Percentiles rank a stretch among this genome's conserved stretches.
Evolutionary conservation across 2,888 invertebrate genomes (phyloP).

Genomic region (Campoplex capitator): DNA sequence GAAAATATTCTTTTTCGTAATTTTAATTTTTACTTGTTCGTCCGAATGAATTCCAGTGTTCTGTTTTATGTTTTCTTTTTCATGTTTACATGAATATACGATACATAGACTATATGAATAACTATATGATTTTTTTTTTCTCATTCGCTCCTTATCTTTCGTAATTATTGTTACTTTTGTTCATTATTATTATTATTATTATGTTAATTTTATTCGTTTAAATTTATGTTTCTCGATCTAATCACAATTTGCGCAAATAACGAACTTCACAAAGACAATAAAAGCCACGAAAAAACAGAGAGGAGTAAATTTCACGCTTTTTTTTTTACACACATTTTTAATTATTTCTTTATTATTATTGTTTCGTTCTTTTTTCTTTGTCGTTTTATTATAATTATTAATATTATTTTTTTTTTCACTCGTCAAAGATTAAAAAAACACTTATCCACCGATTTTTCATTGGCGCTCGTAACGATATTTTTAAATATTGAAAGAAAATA

Average conservation of each 20-base stretch:
- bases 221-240: slow-evolving; percentile 59
- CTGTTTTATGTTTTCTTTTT: slow-evolving; percentile 56
- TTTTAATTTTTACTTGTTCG: slow-evolving; percentile 12
- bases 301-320: slow-evolving; percentile 55
- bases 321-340: not conserved
- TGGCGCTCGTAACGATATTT: slow-evolving; percentile 52
- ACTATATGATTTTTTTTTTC: slow-evolving; percentile 75
- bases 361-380: not conserved
- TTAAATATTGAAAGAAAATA: slow-evolving; percentile 21
- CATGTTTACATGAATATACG: slow-evolving; percentile 69
- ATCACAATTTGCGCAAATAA: slow-evolving; percentile 79
- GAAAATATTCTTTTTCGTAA: slow-evolving; percentile 28
- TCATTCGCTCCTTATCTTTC: slow-evolving; percentile 13
- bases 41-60: slow-evolving; percentile 44
- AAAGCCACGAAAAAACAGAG: slow-evolving; percentile 77
- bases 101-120: slow-evolving; percentile 75
- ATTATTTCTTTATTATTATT: slow-evolving; percentile 44
- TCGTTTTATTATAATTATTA: slow-evolving; percentile 18
- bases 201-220: slow-evolving; percentile 17
- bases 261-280: slow-evolving; percentile 78
- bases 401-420: slow-evolving; percentile 8
- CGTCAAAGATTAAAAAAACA: slow-evolving; percentile 47
- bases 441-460: slow-evolving; percentile 44
- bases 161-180: slow-evolving; percentile 30
- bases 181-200: slow-evolving; percentile 29